Evolutionary conservation across 23 tunicate genomes (phyloP), one percentile per base, ranked within the genome.

Genomic region (Ciona savignyi): DNA sequence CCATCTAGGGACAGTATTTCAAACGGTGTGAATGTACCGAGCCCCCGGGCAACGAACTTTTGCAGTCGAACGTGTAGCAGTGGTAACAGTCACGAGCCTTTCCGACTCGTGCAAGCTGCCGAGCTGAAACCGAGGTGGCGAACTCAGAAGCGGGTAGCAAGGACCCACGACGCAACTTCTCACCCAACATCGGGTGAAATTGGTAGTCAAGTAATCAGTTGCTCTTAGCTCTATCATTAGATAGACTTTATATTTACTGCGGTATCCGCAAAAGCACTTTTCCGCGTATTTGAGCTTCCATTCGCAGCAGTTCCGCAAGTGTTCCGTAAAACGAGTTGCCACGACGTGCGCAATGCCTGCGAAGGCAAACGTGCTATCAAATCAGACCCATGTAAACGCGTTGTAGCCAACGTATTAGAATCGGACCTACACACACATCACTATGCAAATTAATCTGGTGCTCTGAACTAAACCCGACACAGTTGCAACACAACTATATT

Each of bases 81-180:
- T 23, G 89, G 89, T 24, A n/a, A n/a, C n/a, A 66, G 76, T 2
- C 60, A 71, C 33, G 63, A 75, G 32, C 78, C 86, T 19, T 84
- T 84, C 34, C 62, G 56, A 30, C 56, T 84, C 35, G 89, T 56
- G 32, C 31, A 76, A 24, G 65, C 77, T 73, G 62, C 70, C 25
- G 78, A 84, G 11, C 67, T 84, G 9, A 77, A 77, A 35, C 68
- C 62, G 34, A 63, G 74, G 3, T 84, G 89, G 89, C 71, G 89
- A 11, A 79, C 71, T 11, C 66, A 71, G 22, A 49, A 68, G 21
- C 73, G 81, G 1, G 63, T 32, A 15, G 49, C 69, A 30, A 61
- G 56, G 9, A 62, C 65, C 6, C 34, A 32, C 51, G 78, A 74
- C 6, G 49, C 68, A 23, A 51, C 67, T 1, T 24, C 24, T 6